phyloP scores from a whole-genome alignment of 2,113 vertebrate species.

The Sturnira hondurensis region DNA sequence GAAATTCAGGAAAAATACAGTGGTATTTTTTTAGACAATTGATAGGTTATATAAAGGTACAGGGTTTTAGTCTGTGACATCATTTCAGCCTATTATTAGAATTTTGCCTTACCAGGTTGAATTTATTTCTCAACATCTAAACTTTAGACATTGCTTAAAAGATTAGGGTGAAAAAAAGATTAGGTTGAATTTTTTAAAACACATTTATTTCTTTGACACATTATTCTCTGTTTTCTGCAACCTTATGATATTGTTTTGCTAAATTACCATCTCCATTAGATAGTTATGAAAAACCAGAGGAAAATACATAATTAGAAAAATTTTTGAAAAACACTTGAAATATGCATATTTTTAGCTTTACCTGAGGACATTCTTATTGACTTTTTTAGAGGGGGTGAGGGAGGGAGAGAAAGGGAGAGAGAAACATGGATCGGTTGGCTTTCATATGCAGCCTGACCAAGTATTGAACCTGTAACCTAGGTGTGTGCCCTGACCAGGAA shows the following conservation, averaged over 20 bases:
- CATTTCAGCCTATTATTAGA: not conserved
- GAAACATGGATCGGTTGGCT: too few species aligned
- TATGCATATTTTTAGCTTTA: not conserved
- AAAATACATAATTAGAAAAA: not conserved
- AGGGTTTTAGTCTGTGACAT: not conserved
- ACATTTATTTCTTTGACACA: not conserved
- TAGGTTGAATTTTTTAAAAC: not conserved
- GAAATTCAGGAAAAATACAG: not conserved
- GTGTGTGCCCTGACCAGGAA: too few species aligned
- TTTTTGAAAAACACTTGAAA: not conserved
- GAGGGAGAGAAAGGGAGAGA: too few species aligned
- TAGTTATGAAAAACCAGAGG: not conserved
- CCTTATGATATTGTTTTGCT: not conserved
- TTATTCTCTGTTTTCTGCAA: not conserved
- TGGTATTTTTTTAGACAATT: not conserved
- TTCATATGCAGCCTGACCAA: too few species aligned
- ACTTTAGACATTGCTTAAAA: not conserved
- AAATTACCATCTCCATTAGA: not conserved
- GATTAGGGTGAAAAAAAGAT: not conserved
- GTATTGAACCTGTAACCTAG: too few species aligned
- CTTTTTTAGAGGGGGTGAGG: too few species aligned
- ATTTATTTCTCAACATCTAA: not conserved
- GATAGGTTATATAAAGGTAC: not conserved
- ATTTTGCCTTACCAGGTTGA: not conserved
- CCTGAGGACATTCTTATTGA: too few species aligned